These are phyloP conservation scores for Planiliza haematocheilus DNA, from an alignment of 2,113 vertebrate species.

Conservation along the genomic window DNA sequence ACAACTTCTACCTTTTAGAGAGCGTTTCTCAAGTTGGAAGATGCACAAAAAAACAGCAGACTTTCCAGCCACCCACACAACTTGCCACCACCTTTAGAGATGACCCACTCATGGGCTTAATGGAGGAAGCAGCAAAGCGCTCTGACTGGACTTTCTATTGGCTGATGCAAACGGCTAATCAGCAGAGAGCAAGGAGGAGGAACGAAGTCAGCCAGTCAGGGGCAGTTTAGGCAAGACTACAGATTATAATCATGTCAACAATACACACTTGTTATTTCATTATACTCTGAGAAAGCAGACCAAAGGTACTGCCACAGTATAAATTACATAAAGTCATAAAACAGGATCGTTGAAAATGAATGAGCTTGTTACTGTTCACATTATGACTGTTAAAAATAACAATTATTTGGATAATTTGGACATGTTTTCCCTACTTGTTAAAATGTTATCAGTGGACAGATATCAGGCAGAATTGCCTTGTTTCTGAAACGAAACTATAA, in stretches of 20 bases:
- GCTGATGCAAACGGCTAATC: slow-evolving; percentile 53
- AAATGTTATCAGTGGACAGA: too few species aligned
- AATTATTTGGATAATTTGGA: too few species aligned
- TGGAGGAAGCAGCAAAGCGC: neutral
- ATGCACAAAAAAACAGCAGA: neutral
- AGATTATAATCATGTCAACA: slow-evolving; percentile 7
- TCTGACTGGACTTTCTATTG: slow-evolving; percentile 46
- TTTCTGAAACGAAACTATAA: slow-evolving; percentile 6
- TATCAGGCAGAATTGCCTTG: neutral
- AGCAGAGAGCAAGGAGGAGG: slow-evolving; percentile 11
- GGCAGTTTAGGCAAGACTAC: neutral
- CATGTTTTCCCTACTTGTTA: too few species aligned
- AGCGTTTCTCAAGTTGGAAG: neutral
- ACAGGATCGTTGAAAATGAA: neutral
- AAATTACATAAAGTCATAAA: neutral
- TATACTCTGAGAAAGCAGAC: neutral
- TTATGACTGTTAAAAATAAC: too few species aligned
- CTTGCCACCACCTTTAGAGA: neutral
- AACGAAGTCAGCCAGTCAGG: slow-evolving; percentile 32
- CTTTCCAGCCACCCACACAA: slow-evolving; percentile 24
- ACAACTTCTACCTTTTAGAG: slow-evolving; percentile 24
- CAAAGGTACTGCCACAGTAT: neutral
- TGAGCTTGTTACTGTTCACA: neutral
- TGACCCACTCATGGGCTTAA: slow-evolving; percentile 39
- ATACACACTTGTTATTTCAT: neutral